phyloP scores from a whole-genome alignment of 2,888 invertebrate species.

The Ditylenchus weischeri region DNA sequence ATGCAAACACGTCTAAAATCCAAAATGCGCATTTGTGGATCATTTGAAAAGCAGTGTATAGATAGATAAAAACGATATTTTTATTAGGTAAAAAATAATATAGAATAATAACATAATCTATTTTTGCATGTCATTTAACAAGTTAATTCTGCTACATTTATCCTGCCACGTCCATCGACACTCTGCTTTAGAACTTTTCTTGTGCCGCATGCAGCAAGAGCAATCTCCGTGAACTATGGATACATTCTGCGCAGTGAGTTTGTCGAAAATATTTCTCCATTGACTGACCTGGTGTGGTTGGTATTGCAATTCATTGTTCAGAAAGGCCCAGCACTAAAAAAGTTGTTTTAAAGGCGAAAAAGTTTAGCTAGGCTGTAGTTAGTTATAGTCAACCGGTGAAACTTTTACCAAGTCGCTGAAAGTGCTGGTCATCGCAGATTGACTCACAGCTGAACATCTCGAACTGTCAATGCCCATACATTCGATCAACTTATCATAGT shows the following conservation, averaged over 20 bases:
- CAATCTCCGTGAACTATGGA: constrained; percentile 31
- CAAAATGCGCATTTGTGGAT: too few species aligned
- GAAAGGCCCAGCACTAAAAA: constrained; percentile 30
- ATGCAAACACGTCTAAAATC: too few species aligned
- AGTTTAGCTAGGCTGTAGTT: too few species aligned
- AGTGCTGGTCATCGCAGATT: constrained; percentile 18
- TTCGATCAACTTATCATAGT: constrained; percentile 27
- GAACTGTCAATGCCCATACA: constrained; percentile 13
- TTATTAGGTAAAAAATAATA: too few species aligned
- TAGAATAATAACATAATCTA: too few species aligned
- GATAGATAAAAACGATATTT: too few species aligned
- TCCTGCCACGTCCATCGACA: constrained; percentile 46
- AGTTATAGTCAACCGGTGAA: too few species aligned
- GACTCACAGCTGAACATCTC: constrained; percentile 17
- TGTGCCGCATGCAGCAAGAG: constrained; percentile 35
- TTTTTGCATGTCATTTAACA: constrained; percentile 13
- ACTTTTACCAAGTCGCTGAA: constrained; percentile 26
- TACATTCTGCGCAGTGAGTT: constrained; percentile 10
- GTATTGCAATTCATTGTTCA: constrained; percentile 24
- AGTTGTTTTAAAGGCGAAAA: too few species aligned
- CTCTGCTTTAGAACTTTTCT: constrained; percentile 17
- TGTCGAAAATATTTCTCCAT: constrained; percentile 31
- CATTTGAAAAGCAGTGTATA: too few species aligned
- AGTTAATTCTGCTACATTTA: constrained; percentile 28
- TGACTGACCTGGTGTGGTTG: not conserved